Percentiles rank a stretch among this genome's conserved stretches.
phyloP scores from a whole-genome alignment of 1,140 invertebrate genomes.

The Musca domestica region DNA sequence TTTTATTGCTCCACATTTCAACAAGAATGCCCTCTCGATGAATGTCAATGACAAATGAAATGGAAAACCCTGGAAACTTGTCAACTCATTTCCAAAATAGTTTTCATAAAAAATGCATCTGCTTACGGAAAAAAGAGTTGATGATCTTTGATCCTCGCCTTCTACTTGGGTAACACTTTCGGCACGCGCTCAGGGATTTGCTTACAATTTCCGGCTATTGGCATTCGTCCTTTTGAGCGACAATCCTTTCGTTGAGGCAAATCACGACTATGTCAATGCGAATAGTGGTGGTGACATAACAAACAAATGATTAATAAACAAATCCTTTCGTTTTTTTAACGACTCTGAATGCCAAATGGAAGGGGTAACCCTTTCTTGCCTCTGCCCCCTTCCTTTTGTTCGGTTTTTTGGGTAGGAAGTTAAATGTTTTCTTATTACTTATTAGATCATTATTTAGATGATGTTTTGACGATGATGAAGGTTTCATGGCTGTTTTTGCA shows the following conservation, averaged over 20 bases:
- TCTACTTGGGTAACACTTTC: neutral
- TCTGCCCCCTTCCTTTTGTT: neutral
- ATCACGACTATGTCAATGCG: no score
- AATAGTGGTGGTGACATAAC: no score
- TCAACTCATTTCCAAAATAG: slow-evolving; percentile 1
- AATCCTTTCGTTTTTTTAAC: slow-evolving; percentile 10
- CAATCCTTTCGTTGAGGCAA: no score
- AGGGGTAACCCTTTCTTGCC: neutral
- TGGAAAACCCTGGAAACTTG: neutral
- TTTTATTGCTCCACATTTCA: no score
- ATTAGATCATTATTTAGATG: slow-evolving; percentile 14
- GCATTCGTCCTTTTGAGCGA: neutral
- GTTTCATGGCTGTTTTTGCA: slow-evolving; percentile 21
- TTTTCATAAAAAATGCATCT: slow-evolving; percentile 6
- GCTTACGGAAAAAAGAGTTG: slow-evolving; percentile 9
- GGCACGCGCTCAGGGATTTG: slow-evolving; percentile 4
- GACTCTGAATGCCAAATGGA: neutral
- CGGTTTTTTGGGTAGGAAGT: slow-evolving; percentile 4
- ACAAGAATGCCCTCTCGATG: neutral
- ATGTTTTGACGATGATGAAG: neutral
- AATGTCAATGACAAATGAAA: neutral
- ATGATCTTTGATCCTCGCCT: neutral
- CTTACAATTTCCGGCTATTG: slow-evolving; percentile 21
- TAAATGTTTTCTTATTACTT: slow-evolving; percentile 23
- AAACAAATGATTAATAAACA: neutral